Percentiles rank a stretch among this genome's conserved stretches.
These are phyloP conservation scores for Baronia brevicornis DNA, from an alignment of 2,888 invertebrate genomes.

Conservation along the genomic window DNA sequence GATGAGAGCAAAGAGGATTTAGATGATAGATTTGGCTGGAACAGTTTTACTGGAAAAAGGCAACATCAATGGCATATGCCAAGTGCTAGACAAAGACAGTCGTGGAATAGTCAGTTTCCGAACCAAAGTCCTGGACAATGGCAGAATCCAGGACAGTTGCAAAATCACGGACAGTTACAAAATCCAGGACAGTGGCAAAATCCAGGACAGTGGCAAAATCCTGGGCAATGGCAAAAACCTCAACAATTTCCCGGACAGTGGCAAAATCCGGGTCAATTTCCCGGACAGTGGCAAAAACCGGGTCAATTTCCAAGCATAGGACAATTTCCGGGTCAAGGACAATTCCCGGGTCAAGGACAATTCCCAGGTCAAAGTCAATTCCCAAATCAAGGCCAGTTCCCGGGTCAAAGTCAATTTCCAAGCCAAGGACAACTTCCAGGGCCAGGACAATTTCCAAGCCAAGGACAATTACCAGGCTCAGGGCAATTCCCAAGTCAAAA, in stretches of 20 bases:
- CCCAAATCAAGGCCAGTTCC: constrained; percentile 8
- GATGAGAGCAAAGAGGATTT: too few species aligned
- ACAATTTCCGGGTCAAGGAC: constrained; percentile 10
- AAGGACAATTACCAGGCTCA: constrained; percentile 8
- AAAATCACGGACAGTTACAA: too few species aligned
- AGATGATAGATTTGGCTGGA: constrained; percentile 48
- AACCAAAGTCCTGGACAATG: too few species aligned
- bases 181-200: too few species aligned
- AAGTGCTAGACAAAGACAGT: too few species aligned
- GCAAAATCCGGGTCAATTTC: constrained; percentile 8
- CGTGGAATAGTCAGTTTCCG: too few species aligned
- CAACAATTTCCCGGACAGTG: too few species aligned
- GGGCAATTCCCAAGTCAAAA: constrained; percentile 24
- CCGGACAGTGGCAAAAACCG: constrained; percentile 9
- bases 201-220: too few species aligned
- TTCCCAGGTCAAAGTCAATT: constrained; percentile 19
- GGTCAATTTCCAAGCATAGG: constrained; percentile 14
- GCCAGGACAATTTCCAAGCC: constrained; percentile 39
- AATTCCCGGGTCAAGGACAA: constrained; percentile 14
- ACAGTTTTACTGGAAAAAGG: constrained; percentile 11
- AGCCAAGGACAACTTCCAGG: constrained; percentile 6
- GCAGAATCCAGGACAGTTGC: too few species aligned
- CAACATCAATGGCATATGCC: constrained; percentile 6
- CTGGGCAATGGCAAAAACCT: too few species aligned
- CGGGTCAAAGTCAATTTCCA: constrained; percentile 7